These are phyloP conservation scores for Thripadectes ignobilis DNA, from an alignment of 2,797 vertebrate species.

Conservation along the genomic window DNA sequence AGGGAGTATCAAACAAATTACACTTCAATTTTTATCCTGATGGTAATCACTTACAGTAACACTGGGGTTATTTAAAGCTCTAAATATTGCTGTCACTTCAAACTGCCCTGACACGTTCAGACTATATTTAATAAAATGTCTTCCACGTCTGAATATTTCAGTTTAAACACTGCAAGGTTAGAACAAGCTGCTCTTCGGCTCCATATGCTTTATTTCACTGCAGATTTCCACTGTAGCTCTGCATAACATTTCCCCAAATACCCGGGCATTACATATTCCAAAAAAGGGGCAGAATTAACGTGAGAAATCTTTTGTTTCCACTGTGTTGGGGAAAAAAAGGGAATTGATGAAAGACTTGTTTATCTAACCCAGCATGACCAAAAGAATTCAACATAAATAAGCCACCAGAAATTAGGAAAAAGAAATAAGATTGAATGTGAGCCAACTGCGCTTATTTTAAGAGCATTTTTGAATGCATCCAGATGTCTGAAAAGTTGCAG, in stretches of 20 bases:
- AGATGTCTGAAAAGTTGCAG: background rate
- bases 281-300: background rate
- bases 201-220: background rate
- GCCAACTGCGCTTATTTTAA: background rate
- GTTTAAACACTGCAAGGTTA: background rate
- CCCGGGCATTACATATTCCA: background rate
- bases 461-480: background rate
- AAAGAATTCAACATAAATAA: background rate
- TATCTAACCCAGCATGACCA: conserved; percentile 2
- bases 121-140: background rate
- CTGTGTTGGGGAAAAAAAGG: background rate
- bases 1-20: conserved; percentile 28
- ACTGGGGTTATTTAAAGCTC: background rate
- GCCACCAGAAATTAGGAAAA: background rate
- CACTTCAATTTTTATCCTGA: background rate
- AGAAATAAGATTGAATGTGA: background rate
- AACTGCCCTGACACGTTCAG: background rate
- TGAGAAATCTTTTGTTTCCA: background rate
- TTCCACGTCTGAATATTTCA: background rate
- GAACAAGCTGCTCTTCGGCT: background rate
- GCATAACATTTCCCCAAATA: background rate
- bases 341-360: background rate
- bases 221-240: background rate
- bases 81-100: conserved; percentile 12
- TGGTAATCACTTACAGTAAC: conserved; percentile 32